Conservation (phyloP, 2,888 invertebrate genomes). For the Phaedon cochleariae region DNA sequence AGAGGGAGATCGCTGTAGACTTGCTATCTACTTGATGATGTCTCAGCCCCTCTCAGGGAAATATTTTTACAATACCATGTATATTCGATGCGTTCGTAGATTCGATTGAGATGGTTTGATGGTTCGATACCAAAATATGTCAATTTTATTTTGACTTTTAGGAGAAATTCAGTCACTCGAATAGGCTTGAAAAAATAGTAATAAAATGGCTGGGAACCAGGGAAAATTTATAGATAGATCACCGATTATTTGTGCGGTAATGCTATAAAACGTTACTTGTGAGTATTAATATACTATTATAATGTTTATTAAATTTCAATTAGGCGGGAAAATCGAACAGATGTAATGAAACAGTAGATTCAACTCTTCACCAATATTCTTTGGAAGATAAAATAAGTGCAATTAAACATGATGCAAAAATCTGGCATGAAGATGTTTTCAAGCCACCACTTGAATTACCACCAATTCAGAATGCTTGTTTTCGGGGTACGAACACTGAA, state of each 20-base stretch:
- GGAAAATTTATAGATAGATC: slow-evolving; percentile 54
- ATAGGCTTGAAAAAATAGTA: not conserved
- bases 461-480: slow-evolving; percentile 42
- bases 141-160: too few relatives aligned
- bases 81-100: too few relatives aligned
- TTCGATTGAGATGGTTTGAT: too few relatives aligned
- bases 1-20: too few relatives aligned
- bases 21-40: too few relatives aligned
- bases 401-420: slow-evolving; percentile 51
- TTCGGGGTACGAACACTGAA: slow-evolving; percentile 47
- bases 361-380: slow-evolving; percentile 49
- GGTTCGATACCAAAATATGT: too few relatives aligned
- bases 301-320: too few relatives aligned
- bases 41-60: too few relatives aligned
- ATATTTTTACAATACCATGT: too few relatives aligned
- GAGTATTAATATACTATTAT: too few relatives aligned
- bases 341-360: slow-evolving; percentile 42
- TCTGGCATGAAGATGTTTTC: slow-evolving; percentile 44
- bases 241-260: slow-evolving; percentile 45
- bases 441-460: slow-evolving; percentile 40
- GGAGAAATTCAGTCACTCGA: too few relatives aligned
- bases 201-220: slow-evolving; percentile 51
- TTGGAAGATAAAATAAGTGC: slow-evolving; percentile 52
- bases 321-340: slow-evolving; percentile 55
- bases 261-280: too few relatives aligned